A percentile compares a stretch with the other conserved stretches of the same genome.
Conservation (phyloP, 2,797 vertebrate species). For the Acanthurus tractus region DNA sequence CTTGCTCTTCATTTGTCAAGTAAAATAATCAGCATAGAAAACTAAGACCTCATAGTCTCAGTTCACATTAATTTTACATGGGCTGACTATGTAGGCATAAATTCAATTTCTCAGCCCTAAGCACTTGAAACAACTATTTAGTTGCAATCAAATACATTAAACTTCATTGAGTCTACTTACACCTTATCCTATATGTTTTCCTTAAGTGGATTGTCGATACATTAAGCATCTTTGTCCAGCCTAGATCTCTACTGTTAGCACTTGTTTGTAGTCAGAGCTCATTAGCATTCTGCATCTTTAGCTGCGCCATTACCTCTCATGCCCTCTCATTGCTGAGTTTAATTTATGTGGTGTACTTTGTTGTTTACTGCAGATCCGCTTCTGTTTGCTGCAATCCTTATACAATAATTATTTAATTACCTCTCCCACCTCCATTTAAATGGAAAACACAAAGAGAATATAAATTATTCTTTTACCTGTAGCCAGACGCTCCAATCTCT, state of each 20-base stretch:
- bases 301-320: constrained; percentile 24
- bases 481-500: constrained; percentile 87
- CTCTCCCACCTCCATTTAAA: constrained; percentile 17
- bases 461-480: constrained; percentile 76
- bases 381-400: constrained; percentile 30
- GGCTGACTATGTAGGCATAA: neutral
- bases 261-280: constrained; percentile 23
- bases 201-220: constrained; percentile 2
- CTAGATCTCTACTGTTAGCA: neutral
- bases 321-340: constrained; percentile 25
- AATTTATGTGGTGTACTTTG: constrained; percentile 42
- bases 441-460: constrained; percentile 32
- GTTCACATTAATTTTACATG: constrained; percentile 4
- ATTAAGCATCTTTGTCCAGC: neutral
- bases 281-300: constrained; percentile 46
- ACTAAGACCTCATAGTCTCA: neutral
- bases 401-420: constrained; percentile 52
- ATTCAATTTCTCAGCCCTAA: neutral
- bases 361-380: constrained; percentile 42
- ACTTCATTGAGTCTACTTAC: neutral
- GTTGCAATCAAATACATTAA: neutral
- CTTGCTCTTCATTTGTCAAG: neutral
- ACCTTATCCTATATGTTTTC: neutral
- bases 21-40: neutral
- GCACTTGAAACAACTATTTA: neutral